phyloP scores from a whole-genome alignment of 2,888 invertebrate genomes.

The Drosophila mimetica region DNA sequence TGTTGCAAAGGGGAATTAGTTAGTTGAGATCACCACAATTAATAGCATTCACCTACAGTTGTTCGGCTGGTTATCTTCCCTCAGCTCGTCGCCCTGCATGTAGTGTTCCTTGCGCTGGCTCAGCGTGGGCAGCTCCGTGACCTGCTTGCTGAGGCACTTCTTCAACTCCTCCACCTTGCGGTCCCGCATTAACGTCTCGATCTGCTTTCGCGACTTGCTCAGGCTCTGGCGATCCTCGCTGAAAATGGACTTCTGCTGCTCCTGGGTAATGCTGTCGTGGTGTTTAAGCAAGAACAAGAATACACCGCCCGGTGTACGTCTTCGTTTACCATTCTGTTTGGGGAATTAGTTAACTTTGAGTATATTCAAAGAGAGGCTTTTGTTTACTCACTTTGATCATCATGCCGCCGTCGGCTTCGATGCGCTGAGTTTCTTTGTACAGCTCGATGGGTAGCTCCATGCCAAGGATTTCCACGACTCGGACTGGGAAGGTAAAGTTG shows the following conservation, averaged over 20 bases:
- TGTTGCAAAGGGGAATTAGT: not conserved
- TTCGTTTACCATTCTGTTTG: constrained; percentile 88
- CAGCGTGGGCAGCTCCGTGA: constrained; percentile 81
- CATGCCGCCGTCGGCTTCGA: constrained; percentile 95
- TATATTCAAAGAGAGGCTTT: not conserved
- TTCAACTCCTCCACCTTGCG: constrained; percentile 89
- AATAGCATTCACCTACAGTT: constrained; percentile 58
- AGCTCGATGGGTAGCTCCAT: constrained; percentile 90
- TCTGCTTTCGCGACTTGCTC: constrained; percentile 86
- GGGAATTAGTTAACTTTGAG: not conserved
- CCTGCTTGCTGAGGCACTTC: constrained; percentile 85
- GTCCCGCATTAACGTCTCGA: constrained; percentile 86
- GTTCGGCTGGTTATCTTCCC: constrained; percentile 75
- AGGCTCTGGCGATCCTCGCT: constrained; percentile 87
- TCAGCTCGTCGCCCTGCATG: constrained; percentile 70
- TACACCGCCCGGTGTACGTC: constrained; percentile 94
- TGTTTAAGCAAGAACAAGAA: constrained; percentile 92
- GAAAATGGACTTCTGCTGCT: constrained; percentile 89
- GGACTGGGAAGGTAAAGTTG: constrained; percentile 84
- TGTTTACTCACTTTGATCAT: constrained; percentile 88
- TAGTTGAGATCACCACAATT: not conserved
- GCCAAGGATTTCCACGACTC: constrained; percentile 90
- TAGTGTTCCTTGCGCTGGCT: constrained; percentile 77
- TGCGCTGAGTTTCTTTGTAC: constrained; percentile 91
- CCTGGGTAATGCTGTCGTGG: constrained; percentile 88